A percentile compares a stretch with the other conserved stretches of the same genome.
phyloP scores from a whole-genome alignment of 2,888 invertebrate genomes.

The Philhelius pedissequus region DNA sequence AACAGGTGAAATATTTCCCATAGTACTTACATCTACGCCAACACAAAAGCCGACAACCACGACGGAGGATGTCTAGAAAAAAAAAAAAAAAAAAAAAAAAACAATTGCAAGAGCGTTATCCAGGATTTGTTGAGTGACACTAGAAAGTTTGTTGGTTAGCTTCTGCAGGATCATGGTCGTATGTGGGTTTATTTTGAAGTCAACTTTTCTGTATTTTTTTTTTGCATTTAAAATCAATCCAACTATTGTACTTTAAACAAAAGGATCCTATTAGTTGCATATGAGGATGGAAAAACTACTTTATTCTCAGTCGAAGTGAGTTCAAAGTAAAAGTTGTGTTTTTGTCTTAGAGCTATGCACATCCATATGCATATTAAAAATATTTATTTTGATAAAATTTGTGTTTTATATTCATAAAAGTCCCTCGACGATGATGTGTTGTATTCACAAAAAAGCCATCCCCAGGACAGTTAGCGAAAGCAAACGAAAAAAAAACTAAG shows the following conservation, averaged over 20 bases:
- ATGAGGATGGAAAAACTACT: neutral
- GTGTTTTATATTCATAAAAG: neutral
- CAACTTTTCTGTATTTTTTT: neutral
- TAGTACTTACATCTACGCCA: neutral
- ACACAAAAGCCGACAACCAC: neutral
- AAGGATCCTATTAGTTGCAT: neutral
- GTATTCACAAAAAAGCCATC: neutral
- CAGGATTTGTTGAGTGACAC: slow-evolving; percentile 13
- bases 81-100: no score
- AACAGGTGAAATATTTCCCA: slow-evolving; percentile 43
- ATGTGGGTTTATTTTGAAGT: neutral
- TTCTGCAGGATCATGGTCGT: neutral
- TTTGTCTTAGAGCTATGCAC: neutral
- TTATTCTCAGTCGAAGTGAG: neutral
- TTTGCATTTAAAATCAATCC: slow-evolving; percentile 7
- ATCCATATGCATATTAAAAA: neutral
- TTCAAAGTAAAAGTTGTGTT: neutral
- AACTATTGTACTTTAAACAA: neutral
- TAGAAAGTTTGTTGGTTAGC: slow-evolving; percentile 5
- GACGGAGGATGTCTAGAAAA: neutral
- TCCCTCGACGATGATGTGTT: neutral
- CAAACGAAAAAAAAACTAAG: neutral
- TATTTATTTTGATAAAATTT: neutral
- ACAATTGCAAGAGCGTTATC: slow-evolving; percentile 14
- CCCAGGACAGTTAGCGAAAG: neutral